A percentile compares a stretch with the other conserved stretches of the same genome.
Conservation (phyloP, 2,113 vertebrate species). For the Fulmarus glacialis region DNA sequence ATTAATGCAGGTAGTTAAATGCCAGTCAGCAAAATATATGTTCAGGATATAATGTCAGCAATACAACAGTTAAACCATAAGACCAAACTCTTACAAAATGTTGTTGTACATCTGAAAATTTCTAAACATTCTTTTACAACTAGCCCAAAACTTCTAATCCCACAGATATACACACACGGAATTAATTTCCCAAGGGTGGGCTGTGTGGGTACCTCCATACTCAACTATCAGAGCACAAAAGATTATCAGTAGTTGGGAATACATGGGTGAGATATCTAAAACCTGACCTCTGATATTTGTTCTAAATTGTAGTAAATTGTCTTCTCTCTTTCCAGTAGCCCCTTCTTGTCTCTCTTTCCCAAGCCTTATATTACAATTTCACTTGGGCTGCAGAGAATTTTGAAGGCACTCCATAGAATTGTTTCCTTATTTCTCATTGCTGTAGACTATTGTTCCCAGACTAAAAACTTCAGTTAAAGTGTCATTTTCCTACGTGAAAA, state of each 20-base stretch:
- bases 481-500: not conserved
- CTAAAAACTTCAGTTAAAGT: not conserved
- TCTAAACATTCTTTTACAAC: not conserved
- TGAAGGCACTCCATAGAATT: not conserved
- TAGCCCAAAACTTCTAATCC: not conserved
- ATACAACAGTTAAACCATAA: not conserved
- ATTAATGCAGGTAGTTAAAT: not conserved
- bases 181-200: not conserved
- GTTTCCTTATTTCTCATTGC: not conserved
- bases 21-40: not conserved
- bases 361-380: not conserved
- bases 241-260: not conserved
- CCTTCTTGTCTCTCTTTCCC: not conserved
- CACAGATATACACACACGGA: accelerated
- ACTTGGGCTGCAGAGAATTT: not conserved
- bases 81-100: not conserved
- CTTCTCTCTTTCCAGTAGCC: not conserved
- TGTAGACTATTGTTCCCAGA: not conserved
- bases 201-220: not conserved
- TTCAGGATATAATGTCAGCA: not conserved
- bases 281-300: not conserved
- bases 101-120: not conserved
- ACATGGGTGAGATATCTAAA: not conserved
- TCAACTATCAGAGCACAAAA: not conserved
- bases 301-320: not conserved